Conservation (phyloP, 2,888 invertebrate species). For the Amphipyra berbera region DNA sequence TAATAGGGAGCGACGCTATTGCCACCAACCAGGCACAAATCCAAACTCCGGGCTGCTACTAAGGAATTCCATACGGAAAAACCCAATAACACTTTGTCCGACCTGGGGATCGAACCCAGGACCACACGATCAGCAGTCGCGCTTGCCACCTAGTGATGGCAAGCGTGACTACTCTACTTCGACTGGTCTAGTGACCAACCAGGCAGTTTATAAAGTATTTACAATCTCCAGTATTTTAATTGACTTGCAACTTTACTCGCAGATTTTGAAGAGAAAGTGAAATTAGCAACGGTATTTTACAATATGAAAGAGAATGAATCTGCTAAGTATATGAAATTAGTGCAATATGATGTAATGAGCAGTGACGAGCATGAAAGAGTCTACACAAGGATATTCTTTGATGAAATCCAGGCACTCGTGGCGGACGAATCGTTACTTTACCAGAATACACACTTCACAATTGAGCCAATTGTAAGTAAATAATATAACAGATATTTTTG, state of each 20-base stretch:
- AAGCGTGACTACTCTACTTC: too few relatives aligned
- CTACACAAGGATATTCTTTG: constrained; percentile 83
- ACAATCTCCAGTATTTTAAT: neutral
- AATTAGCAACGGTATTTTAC: constrained; percentile 78
- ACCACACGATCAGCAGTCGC: too few relatives aligned
- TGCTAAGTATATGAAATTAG: constrained; percentile 75
- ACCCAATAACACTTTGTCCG: too few relatives aligned
- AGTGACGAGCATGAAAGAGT: constrained; percentile 82
- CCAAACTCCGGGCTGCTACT: too few relatives aligned
- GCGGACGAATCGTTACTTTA: constrained; percentile 79
- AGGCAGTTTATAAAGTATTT: too few relatives aligned
- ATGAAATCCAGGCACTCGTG: constrained; percentile 82
- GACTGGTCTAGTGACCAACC: too few relatives aligned
- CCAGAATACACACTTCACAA: constrained; percentile 84
- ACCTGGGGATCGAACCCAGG: too few relatives aligned
- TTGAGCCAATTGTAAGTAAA: constrained; percentile 87
- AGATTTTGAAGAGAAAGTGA: constrained; percentile 86
- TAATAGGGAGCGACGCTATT: too few relatives aligned
- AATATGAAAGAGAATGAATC: constrained; percentile 78
- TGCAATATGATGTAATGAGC: constrained; percentile 80
- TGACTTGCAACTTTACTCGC: neutral
- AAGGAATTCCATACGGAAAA: too few relatives aligned
- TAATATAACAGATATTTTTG: neutral
- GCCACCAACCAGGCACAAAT: too few relatives aligned
- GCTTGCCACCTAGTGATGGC: too few relatives aligned